Evolutionary conservation across 2,113 vertebrate species (phyloP).

Genomic region (Empidonax traillii): DNA sequence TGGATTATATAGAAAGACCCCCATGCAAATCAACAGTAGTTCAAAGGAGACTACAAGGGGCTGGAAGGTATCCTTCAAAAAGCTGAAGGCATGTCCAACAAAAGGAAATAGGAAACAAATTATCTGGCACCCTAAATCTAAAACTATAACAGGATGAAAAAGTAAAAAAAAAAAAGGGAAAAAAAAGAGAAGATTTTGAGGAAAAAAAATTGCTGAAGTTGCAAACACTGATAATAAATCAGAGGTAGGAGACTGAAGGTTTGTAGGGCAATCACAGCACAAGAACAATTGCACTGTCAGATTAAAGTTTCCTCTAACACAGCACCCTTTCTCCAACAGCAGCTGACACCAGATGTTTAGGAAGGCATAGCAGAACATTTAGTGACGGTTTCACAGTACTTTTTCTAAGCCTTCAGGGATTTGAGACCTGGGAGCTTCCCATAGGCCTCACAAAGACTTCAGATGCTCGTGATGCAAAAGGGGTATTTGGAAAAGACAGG

Average conservation of each 20-base stretch:
- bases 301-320: neutral
- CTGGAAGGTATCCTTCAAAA: neutral
- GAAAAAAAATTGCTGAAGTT: neutral
- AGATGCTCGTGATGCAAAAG: neutral
- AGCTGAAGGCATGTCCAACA: neutral
- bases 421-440: neutral
- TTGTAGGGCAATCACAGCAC: neutral
- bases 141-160: neutral
- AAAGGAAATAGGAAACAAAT: neutral
- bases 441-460: neutral
- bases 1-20: neutral
- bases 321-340: neutral
- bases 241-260: neutral
- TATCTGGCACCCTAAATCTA: neutral
- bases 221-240: neutral
- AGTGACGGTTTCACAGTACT: neutral
- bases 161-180: no score
- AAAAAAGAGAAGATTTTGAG: neutral
- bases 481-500: neutral
- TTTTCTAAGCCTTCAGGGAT: neutral
- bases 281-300: neutral
- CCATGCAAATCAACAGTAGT: neutral
- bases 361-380: neutral
- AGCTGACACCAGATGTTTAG: neutral
- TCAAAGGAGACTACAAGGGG: neutral